Evolutionary conservation across 2,888 invertebrate species (phyloP), one percentile per base, ranked within the genome.

Genomic region (Rhagium mordax): DNA sequence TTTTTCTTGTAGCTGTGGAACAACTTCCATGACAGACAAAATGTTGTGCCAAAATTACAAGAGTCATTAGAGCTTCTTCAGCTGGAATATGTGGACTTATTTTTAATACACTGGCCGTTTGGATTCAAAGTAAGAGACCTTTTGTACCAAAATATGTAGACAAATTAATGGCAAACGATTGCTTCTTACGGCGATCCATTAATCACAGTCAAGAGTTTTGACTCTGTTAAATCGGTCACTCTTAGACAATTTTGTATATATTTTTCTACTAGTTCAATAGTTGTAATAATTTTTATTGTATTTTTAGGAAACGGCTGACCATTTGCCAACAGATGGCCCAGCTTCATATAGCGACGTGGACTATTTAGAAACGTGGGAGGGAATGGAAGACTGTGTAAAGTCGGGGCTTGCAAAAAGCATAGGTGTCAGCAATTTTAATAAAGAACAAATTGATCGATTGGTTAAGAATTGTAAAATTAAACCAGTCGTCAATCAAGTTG

Each of bases 351-450:
- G 90, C 41, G 89, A 92, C 77, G 90, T 91, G 0, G 94, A 94
- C 83, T 94, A 92, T 82, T 75, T 93, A n/a, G 95, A 94, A 82
- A 93, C 94, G 0, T 94, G 94, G 93, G 87, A 89, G 82, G 95
- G 91, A 6, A 92, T 96, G 93, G 94, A 95, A 84, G 91, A 94
- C 65, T 92, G 92, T 47, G 91, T 91, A 48, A 86, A 89, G 10
- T 81, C 89, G 51, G 94, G 94, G 0, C 86, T 94, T 10, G 87
- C 91, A 0, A 91, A 90, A 80, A 92, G 92, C 41, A 94, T 96
- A 73, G 96, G 96, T 0, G 85, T 96, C 0, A 95, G 95, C 51
- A 96, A 96, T 86, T 96, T 95, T 84, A 95, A 94, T 83, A 89
- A 88, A 13, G 86, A 91, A 27, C 95, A 96, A 85, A 88, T 95